Conservation (phyloP, 2,888 invertebrate genomes). For the Acanthosoma haemorrhoidale region DNA sequence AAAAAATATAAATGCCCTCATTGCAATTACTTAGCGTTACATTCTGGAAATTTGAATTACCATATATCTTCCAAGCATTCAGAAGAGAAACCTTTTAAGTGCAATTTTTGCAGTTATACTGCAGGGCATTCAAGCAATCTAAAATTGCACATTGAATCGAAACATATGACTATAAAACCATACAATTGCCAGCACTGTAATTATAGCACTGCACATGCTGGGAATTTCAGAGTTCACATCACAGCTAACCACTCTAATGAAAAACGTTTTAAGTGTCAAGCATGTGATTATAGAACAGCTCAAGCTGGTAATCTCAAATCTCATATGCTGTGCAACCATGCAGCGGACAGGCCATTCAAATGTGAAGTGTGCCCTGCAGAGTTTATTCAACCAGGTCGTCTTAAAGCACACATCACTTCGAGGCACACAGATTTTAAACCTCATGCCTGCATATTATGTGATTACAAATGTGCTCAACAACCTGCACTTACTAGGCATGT, state of each 20-base stretch:
- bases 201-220: constrained; percentile 16
- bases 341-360: not conserved
- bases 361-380: constrained; percentile 16
- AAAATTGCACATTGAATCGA: constrained; percentile 16
- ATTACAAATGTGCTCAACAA: not conserved
- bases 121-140: constrained; percentile 16
- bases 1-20: constrained; percentile 15
- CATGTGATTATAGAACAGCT: constrained; percentile 1
- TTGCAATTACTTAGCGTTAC: not conserved
- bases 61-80: constrained; percentile 14
- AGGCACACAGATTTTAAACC: not conserved
- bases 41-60: constrained; percentile 20
- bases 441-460: not conserved
- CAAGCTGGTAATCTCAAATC: not conserved
- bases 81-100: constrained; percentile 20
- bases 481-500: not conserved
- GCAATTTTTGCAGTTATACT: constrained; percentile 14
- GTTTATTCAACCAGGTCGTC: not conserved
- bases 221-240: constrained; percentile 17
- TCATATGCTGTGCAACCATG: not conserved
- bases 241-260: not conserved
- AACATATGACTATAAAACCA: constrained; percentile 3
- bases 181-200: constrained; percentile 6
- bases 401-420: constrained; percentile 13
- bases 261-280: constrained; percentile 1